phyloP scores from a whole-genome alignment of 1,140 invertebrate species.

The Brachionus paranguensis region DNA sequence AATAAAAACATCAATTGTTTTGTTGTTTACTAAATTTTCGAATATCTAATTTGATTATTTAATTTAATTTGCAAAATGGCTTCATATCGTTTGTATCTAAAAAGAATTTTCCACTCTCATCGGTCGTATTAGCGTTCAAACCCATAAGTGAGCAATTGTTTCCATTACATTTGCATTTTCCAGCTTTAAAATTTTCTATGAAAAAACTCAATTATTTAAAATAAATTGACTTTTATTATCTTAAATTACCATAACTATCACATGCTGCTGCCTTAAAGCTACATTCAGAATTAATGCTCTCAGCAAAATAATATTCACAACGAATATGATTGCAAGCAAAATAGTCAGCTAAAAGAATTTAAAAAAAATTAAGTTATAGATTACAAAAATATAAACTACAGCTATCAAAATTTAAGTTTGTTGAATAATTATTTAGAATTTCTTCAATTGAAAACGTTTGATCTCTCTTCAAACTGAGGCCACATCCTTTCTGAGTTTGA shows the following conservation, averaged over 20 bases:
- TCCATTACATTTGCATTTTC: not conserved
- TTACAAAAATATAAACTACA: not conserved
- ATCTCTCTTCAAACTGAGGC: not conserved
- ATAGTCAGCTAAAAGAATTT: not conserved
- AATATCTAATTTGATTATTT: not conserved
- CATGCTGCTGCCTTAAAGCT: not conserved
- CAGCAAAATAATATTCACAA: slow-evolving; percentile 23
- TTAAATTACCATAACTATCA: slow-evolving; percentile 6
- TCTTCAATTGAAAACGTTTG: not conserved
- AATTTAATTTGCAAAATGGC: slow-evolving; percentile 3
- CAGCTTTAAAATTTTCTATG: slow-evolving; percentile 23
- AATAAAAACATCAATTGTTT: not conserved
- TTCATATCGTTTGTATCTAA: not conserved
- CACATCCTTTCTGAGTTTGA: slow-evolving; percentile 58
- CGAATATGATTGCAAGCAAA: slow-evolving; percentile 12
- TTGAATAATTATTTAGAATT: not conserved
- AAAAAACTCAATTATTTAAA: not conserved
- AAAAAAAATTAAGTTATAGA: not conserved
- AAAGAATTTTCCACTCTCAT: not conserved
- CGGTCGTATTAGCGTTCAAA: not conserved
- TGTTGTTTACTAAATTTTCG: not conserved
- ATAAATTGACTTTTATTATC: not conserved
- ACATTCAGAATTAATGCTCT: not conserved
- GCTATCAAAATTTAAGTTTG: slow-evolving; percentile 4
- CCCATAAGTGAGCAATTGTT: not conserved